Conservation (phyloP, 2,888 invertebrate species). For the Diachrysia chrysitis region DNA sequence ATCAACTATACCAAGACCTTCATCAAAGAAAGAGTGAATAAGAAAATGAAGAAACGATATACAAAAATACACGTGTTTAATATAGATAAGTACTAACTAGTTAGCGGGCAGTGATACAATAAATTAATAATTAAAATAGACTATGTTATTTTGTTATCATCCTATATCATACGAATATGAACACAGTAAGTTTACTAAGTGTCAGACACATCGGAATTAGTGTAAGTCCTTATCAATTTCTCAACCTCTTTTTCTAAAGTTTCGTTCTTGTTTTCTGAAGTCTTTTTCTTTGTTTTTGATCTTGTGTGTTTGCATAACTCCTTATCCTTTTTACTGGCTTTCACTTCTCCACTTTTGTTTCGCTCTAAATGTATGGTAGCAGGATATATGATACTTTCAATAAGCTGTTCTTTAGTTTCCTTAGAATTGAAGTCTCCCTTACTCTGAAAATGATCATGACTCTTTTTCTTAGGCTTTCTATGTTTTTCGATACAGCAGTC, state of each 20-base stretch:
- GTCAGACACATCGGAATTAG: slow-evolving; percentile 73
- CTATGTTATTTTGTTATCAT: slow-evolving; percentile 38
- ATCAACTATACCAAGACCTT: slow-evolving; percentile 81
- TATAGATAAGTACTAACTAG: slow-evolving; percentile 42
- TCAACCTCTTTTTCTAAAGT: slow-evolving; percentile 79
- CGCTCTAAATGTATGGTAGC: slow-evolving; percentile 59
- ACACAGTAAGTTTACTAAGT: slow-evolving; percentile 37
- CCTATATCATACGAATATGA: slow-evolving; percentile 34
- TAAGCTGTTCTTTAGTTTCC: slow-evolving; percentile 68
- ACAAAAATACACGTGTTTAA: slow-evolving; percentile 43
- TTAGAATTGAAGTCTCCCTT: slow-evolving; percentile 66
- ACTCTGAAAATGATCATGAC: slow-evolving; percentile 49
- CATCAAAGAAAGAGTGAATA: slow-evolving; percentile 71
- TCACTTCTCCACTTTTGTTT: slow-evolving; percentile 59
- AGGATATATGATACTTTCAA: slow-evolving; percentile 73
- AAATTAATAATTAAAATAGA: slow-evolving; percentile 53
- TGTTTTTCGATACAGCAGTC: slow-evolving; percentile 62
- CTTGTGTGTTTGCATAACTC: slow-evolving; percentile 61
- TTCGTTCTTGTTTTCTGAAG: slow-evolving; percentile 63
- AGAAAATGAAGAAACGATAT: slow-evolving; percentile 34
- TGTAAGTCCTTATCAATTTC: slow-evolving; percentile 71
- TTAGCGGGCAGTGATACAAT: slow-evolving; percentile 45
- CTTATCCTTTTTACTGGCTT: slow-evolving; percentile 63
- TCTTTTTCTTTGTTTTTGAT: slow-evolving; percentile 71
- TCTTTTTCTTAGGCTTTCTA: slow-evolving; percentile 62